Conservation (phyloP, 2,797 vertebrate species). For the Dermochelys coriacea region DNA sequence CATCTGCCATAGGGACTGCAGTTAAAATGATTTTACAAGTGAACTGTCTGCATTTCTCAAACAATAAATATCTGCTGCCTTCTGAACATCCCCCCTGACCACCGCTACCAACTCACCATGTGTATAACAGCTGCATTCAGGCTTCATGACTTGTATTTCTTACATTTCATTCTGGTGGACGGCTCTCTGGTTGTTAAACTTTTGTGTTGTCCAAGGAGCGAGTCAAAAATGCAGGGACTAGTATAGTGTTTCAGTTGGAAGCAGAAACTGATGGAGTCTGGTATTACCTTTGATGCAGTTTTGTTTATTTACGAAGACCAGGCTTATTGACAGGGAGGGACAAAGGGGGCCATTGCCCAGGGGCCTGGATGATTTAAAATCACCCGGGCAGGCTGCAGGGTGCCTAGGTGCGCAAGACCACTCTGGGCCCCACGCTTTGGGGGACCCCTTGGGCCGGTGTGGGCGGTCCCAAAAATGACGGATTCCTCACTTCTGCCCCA, state of each 20-base stretch:
- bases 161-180: conserved; percentile 21
- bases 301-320: no score
- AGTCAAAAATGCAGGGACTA: background rate
- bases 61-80: conserved; percentile 15
- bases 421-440: no score
- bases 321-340: no score
- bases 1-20: background rate
- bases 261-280: background rate
- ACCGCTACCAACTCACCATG: background rate
- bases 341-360: no score
- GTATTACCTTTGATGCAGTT: no score
- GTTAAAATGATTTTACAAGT: conserved; percentile 22
- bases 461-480: no score
- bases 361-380: no score
- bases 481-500: no score
- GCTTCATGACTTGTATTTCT: conserved; percentile 17
- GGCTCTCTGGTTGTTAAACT: background rate
- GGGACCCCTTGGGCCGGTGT: no score
- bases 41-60: conserved; percentile 39
- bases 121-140: background rate
- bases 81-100: background rate
- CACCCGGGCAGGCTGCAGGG: no score
- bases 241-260: no score
- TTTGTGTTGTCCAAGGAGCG: background rate
- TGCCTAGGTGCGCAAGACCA: no score